Evolutionary conservation across 2,797 vertebrate species (phyloP).

Genomic region (Pygocentrus nattereri): DNA sequence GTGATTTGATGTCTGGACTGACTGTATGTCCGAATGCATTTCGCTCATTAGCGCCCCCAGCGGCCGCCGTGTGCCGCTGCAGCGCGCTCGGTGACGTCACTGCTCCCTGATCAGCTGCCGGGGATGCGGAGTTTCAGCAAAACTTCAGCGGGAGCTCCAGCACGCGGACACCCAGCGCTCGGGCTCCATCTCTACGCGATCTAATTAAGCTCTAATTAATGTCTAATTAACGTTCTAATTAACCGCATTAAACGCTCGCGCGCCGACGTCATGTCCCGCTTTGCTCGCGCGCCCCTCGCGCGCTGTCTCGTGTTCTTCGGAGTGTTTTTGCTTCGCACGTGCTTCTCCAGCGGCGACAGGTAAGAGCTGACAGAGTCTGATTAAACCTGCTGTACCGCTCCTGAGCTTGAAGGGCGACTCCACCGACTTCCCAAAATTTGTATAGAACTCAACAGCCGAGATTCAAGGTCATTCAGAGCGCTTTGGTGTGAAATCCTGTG

Average conservation of each 20-base stretch:
- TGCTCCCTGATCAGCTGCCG: not conserved
- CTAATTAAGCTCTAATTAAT: not conserved
- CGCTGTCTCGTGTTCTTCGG: slow-evolving; percentile 71
- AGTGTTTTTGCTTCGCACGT: slow-evolving; percentile 63
- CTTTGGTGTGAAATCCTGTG: too few relatives aligned
- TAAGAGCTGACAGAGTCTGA: not conserved
- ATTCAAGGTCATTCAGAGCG: too few relatives aligned
- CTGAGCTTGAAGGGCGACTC: too few relatives aligned
- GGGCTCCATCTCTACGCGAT: not conserved
- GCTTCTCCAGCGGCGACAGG: not conserved
- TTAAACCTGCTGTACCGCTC: too few relatives aligned
- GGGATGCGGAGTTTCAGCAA: not conserved
- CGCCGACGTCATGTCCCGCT: slow-evolving; percentile 75
- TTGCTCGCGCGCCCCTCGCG: slow-evolving; percentile 71
- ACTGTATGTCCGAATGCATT: too few relatives aligned
- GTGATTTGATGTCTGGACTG: too few relatives aligned
- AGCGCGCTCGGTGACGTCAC: not conserved
- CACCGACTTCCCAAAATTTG: too few relatives aligned
- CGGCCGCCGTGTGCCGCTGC: not conserved
- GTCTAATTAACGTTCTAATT: not conserved
- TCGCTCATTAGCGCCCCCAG: not conserved
- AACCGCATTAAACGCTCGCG: not conserved
- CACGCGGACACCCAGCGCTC: not conserved
- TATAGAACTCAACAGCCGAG: too few relatives aligned
- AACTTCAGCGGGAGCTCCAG: not conserved